These are phyloP conservation scores for Mareca strepera DNA, from an alignment of 2,797 vertebrate genomes.

Conservation along the genomic window DNA sequence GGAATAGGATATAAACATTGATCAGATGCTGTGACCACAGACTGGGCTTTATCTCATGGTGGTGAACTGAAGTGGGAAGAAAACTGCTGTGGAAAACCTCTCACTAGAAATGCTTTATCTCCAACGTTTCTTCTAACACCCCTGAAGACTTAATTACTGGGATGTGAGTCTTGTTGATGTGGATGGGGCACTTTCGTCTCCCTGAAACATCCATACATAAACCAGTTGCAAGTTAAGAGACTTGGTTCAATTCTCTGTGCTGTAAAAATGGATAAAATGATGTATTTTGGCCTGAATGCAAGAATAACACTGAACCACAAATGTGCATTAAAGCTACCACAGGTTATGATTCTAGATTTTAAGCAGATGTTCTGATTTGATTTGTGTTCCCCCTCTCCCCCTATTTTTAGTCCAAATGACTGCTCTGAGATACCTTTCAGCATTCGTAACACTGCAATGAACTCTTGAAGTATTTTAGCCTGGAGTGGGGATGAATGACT, in stretches of 20 bases:
- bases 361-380: slow-evolving; percentile 23
- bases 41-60: neutral
- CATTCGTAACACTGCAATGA: neutral
- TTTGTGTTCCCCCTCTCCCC: neutral
- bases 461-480: neutral
- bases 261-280: neutral
- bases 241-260: neutral
- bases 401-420: slow-evolving; percentile 3
- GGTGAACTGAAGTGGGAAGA: neutral
- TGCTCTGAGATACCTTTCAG: neutral
- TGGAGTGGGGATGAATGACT: neutral
- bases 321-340: neutral
- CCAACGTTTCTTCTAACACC: neutral
- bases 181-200: neutral
- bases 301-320: slow-evolving; percentile 2
- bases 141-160: neutral
- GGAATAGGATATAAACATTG: neutral
- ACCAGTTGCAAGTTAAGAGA: neutral
- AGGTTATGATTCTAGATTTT: slow-evolving; percentile 22
- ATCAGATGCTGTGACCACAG: neutral
- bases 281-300: slow-evolving; percentile 13
- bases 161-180: neutral
- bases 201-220: neutral
- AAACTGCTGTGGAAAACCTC: neutral
- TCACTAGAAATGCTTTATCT: neutral